phyloP scores from a whole-genome alignment of 2,797 vertebrate genomes.

The Gymnothorax javanicus region DNA sequence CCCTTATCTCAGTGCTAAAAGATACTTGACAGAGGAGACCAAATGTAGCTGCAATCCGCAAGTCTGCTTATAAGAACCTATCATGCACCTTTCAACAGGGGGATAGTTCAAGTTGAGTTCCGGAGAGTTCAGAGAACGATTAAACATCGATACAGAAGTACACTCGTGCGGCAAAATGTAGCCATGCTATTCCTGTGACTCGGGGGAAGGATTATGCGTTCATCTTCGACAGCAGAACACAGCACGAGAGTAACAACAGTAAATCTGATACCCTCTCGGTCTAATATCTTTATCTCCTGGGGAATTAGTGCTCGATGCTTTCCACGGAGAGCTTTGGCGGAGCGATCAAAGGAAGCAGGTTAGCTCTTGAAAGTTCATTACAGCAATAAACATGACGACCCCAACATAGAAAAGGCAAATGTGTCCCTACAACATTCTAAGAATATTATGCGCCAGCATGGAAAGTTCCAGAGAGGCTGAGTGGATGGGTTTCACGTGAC shows the following conservation, averaged over 20 bases:
- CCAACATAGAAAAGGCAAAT: background rate
- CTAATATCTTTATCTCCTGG: conserved; percentile 8
- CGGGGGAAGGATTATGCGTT: background rate
- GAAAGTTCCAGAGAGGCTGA: background rate
- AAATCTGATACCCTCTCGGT: conserved; percentile 12
- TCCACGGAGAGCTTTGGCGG: background rate
- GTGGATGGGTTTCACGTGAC: background rate
- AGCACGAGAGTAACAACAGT: background rate
- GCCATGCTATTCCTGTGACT: conserved; percentile 7
- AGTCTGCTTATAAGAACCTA: background rate
- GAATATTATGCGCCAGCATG: background rate
- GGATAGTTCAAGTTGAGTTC: background rate
- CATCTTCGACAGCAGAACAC: background rate
- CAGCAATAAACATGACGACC: background rate
- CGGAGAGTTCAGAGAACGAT: background rate
- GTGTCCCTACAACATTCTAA: background rate
- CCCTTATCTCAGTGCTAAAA: background rate
- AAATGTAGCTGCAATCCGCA: background rate
- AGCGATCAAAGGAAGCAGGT: background rate
- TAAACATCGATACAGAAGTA: background rate
- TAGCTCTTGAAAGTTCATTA: background rate
- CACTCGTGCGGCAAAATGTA: background rate
- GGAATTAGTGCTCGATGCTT: background rate
- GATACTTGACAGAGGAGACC: background rate
- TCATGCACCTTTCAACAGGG: background rate